A percentile compares a stretch with the other conserved stretches of the same genome.
These are phyloP conservation scores for Onthophagus sagittarius DNA, from an alignment of 2,888 invertebrate species.

Conservation along the genomic window DNA sequence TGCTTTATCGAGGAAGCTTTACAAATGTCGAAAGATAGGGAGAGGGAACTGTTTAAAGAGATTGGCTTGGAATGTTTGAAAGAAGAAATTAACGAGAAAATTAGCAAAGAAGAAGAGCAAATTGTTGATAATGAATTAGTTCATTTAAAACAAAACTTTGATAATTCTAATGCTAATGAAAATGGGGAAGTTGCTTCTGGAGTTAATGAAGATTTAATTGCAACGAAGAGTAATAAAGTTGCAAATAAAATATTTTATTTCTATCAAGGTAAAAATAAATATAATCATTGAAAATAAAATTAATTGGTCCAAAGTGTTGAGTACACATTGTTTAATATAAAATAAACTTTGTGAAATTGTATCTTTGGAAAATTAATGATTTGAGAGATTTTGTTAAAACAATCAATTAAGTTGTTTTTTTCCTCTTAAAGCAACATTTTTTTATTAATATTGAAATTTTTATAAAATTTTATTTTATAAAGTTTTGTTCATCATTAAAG, in stretches of 20 bases:
- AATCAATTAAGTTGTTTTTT: background rate
- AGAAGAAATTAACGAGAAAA: slow-evolving; percentile 7
- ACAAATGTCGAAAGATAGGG: slow-evolving; percentile 58
- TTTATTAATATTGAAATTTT: background rate
- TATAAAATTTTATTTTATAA: too few relatives aligned
- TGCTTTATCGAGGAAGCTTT: slow-evolving; percentile 84
- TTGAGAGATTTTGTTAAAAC: slow-evolving; percentile 9
- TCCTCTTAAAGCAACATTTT: background rate
- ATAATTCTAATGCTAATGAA: slow-evolving; percentile 38
- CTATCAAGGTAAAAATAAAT: slow-evolving; percentile 66
- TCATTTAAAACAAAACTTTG: slow-evolving; percentile 29
- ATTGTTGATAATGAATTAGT: slow-evolving; percentile 1
- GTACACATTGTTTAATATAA: slow-evolving; percentile 30
- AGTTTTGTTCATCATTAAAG: too few relatives aligned
- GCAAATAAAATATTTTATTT: slow-evolving; percentile 65
- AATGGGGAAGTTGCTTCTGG: slow-evolving; percentile 28
- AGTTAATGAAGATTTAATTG: slow-evolving; percentile 40
- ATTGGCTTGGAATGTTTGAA: slow-evolving; percentile 1
- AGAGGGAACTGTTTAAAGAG: slow-evolving; percentile 39
- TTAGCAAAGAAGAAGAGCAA: slow-evolving; percentile 1
- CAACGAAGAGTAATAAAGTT: background rate
- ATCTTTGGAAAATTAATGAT: slow-evolving; percentile 31
- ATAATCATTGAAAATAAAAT: background rate
- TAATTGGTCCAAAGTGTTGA: slow-evolving; percentile 26
- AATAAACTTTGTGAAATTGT: slow-evolving; percentile 29